Evolutionary conservation across 2,113 vertebrate species (phyloP), one percentile per base, ranked within the genome.

Genomic region (Naja naja): DNA sequence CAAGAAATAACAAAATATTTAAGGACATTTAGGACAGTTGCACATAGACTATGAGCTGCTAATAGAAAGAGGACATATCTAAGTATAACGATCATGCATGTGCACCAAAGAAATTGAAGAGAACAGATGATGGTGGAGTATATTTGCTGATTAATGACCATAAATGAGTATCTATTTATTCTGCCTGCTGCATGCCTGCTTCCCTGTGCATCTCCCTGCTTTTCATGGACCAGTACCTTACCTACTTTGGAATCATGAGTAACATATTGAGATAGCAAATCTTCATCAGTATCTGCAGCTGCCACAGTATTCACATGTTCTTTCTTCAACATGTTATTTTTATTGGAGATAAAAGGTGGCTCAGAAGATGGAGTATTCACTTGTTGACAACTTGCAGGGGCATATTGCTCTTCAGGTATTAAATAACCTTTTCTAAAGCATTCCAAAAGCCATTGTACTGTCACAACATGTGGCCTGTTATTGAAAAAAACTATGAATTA

Each of bases 231-330:
- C 89, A 18, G 0, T 34, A 85, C 86, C 98, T 91, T 96, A 99
- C 99, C 98, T 91, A 97, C 39, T 60, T 98, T 97, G 54, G 97
- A 96, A 88, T 98, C 97, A 89, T 98, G 97, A 85, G 98, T 97
- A 94, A 98, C 92, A 92, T 99, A 99, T 7, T 99, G 99, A 85
- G 98, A 99, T 0, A 99, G 98, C 54, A 99, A 96, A 53, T 99
- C 97, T 91, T 99, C 99, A 87, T 98, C 98, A 56, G 98, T 96
- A 69, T 96, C 96, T 45, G 96, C 96, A 27, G 96, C 96, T n/a
- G 90, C 95, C 43, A 53, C 93, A 14, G 93, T 45, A 0, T 92
- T 95, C 88, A 95, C 95, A 87, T 94, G 55, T 1, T 94, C 96
- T 49, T 96, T 97, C 52, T 97, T 97, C n/a, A 92, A 95, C 2